Base-by-base conservation (phyloP, 2,113 vertebrate species). In the Psittacara wagleri region DNA sequence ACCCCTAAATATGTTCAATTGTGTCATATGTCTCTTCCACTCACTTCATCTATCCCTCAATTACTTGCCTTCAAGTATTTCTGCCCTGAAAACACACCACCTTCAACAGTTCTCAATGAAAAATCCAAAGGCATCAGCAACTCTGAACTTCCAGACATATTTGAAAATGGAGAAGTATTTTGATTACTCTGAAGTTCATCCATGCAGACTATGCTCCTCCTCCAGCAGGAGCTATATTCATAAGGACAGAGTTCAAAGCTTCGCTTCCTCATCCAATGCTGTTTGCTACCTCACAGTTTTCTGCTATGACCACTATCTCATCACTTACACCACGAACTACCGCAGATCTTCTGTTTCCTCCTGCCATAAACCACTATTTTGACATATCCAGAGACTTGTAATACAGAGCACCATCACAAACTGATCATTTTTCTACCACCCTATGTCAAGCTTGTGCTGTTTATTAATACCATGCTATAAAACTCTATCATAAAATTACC, bases 21-120 rank as follows among this genome's bases (percentile, higher is more conserved):
- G 0, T 4, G 18, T 59, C 46, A 35, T 2, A 0, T 28, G 13
- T 51, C 44, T 61, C 52, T 77, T 48, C 29, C 31, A 24, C 18
- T 63, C 43, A 18, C 17, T 69, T 41, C 29, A 9, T 19, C 63
- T 59, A 24, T 37, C 18, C 24, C n/a, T 73, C 54, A 23, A 6
- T 33, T 78, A 62, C 11, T 35, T 63, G 25, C 35, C 37, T 44
- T 63, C 13, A 74, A 46, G 13, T 46, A 24, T 51, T 88, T 88
- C 51, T 31, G 70, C 57, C 52, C 33, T 51, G 29, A 48, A 69
- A 79, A 37, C 27, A 24, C 5, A 31, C 11, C 17, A 59, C 19
- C 29, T 83, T 31, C 43, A 54, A 20, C 17, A 61, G 43, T 24
- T 83, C 33, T n/a, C 62, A 79, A 6, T 31, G 10, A 64, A 64